Percentiles rank a stretch among this genome's conserved stretches.
phyloP scores from a whole-genome alignment of 2,888 invertebrate genomes.

The Hipparchia semele region DNA sequence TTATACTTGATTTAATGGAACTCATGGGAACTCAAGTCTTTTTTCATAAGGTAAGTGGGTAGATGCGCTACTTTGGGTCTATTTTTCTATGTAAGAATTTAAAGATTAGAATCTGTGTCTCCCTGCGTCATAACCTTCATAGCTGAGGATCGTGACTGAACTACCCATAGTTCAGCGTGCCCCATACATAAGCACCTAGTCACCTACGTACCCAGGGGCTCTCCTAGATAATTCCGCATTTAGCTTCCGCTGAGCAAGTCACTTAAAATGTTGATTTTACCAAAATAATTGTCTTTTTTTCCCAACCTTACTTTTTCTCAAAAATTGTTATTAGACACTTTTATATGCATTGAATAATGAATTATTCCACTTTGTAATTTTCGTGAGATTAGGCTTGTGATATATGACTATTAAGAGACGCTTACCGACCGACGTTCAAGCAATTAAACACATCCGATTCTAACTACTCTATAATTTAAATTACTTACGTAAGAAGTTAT shows the following conservation, averaged over 20 bases:
- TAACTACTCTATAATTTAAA: conserved; percentile 17
- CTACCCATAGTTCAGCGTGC: no score
- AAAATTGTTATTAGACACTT: not conserved
- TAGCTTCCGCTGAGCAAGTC: no score
- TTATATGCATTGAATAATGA: not conserved
- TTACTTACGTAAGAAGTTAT: conserved; percentile 15
- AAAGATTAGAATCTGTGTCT: no score
- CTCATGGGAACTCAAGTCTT: conserved; percentile 1
- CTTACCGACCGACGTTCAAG: conserved; percentile 4
- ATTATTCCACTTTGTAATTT: conserved; percentile 11
- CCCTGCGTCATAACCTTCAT: no score
- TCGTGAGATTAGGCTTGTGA: not conserved
- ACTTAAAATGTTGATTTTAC: no score
- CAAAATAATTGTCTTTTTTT: no score
- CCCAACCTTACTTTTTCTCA: not conserved
- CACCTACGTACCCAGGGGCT: no score
- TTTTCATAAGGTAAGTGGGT: not conserved
- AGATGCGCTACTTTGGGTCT: no score
- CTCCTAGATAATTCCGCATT: no score
- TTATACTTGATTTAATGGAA: not conserved
- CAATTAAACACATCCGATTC: conserved; percentile 14
- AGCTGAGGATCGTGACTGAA: no score
- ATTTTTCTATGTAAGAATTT: no score
- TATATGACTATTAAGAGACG: not conserved
- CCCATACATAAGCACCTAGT: no score